Evolutionary conservation across 2,113 vertebrate genomes (phyloP), one percentile per base, ranked within the genome.

Genomic region (Phalacrocorax carbo): DNA sequence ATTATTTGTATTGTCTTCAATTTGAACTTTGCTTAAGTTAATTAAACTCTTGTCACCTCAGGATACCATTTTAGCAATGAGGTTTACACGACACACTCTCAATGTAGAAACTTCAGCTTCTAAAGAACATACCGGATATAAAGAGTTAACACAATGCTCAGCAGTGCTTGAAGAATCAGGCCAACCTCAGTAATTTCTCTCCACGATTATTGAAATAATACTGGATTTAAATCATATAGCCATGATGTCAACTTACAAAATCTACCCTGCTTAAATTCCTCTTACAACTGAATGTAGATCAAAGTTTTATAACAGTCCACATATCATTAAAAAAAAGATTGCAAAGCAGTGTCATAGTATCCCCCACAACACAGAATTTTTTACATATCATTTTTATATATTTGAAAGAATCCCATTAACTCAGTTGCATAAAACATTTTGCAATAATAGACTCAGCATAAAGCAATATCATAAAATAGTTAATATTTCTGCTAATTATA

Each of bases 401-500:
- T 76, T 91, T 69, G 7, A 79, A 86, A 81, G 38, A 68, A 78
- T 3, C 3, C 6, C 38, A 52, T 55, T 81, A 84, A 86, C 4
- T 84, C 71, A 72, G 19, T 86, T 86, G 3, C 52, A 38, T 65
- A 46, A 5, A 84, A 64, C 17, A 13, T 82, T 69, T 82, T 94
- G 73, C 93, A 97, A 70, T 89, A 97, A 96, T 38, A 80, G 44
- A 44, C 30, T 75, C 49, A 89, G 8, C 34, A 70, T 32, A 93
- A 93, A 97, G 91, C 88, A 96, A 82, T 96, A 95, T 87, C 20
- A 77, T 92, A 94, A 58, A 21, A 66, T 27, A 88, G 8, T 34
- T 79, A 90, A 66, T 52, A 52, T 27, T 81, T 88, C n/a, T 83
- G 38, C 40, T 40, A 36, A 75, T 92, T 90, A 78, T 78, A 68